These are phyloP conservation scores for Centruroides vittatus DNA, from an alignment of 1,140 invertebrate genomes.

Conservation along the genomic window DNA sequence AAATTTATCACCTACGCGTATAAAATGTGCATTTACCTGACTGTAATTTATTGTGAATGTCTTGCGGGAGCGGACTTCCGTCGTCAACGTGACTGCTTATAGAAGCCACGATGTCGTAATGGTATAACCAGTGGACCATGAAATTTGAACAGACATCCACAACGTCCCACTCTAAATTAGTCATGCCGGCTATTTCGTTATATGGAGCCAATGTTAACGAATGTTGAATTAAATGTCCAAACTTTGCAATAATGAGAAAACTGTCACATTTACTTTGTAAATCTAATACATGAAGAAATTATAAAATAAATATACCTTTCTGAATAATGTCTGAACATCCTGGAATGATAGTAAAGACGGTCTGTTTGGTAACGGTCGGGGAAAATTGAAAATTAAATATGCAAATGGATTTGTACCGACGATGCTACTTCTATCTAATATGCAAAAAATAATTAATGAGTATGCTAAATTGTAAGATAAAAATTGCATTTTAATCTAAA, in stretches of 20 bases:
- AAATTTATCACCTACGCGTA: neutral
- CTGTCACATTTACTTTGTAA: neutral
- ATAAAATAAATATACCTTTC: conserved; percentile 38
- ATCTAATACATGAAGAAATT: neutral
- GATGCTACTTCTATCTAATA: conserved; percentile 39
- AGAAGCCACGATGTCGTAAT: conserved; percentile 44
- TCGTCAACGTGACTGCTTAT: conserved; percentile 54
- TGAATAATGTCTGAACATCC: conserved; percentile 60
- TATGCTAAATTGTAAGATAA: no score
- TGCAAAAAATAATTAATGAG: no score
- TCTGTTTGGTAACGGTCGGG: conserved; percentile 38
- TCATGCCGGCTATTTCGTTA: conserved; percentile 63
- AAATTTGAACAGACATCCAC: conserved; percentile 62
- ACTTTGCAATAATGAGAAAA: conserved; percentile 32
- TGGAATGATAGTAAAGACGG: conserved; percentile 55
- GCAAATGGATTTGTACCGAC: conserved; percentile 48
- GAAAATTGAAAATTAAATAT: conserved; percentile 69
- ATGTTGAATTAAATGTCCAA: conserved; percentile 70
- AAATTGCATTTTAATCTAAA: no score
- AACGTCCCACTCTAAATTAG: conserved; percentile 83
- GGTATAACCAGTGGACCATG: conserved; percentile 63
- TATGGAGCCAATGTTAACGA: conserved; percentile 62
- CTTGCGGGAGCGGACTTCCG: conserved; percentile 48
- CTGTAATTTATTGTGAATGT: conserved; percentile 46
- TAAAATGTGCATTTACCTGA: conserved; percentile 24